A percentile compares a stretch with the other conserved stretches of the same genome.
phyloP scores from a whole-genome alignment of 2,797 vertebrate species.

The Sebastes wilsoni region DNA sequence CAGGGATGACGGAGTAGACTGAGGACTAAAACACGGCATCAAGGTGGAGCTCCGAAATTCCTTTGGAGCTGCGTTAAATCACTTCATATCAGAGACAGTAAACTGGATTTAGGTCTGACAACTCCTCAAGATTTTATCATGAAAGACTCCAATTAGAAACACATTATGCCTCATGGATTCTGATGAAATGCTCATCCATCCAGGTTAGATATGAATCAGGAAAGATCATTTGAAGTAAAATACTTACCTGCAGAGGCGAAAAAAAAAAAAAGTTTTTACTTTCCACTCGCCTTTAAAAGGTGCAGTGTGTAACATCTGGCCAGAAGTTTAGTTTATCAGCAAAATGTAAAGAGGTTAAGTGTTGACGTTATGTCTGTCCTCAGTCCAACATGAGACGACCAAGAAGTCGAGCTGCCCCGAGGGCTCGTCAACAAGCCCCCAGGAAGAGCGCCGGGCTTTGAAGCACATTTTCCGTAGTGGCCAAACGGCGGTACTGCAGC shows the following conservation, averaged over 20 bases:
- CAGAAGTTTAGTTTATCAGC: background rate
- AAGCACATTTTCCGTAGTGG: no score
- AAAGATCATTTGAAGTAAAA: background rate
- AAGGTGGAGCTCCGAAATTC: background rate
- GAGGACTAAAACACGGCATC: background rate
- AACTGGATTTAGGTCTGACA: background rate
- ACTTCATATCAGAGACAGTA: background rate
- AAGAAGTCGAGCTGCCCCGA: no score
- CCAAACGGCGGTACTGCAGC: no score
- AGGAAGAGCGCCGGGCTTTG: no score
- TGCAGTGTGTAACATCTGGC: background rate
- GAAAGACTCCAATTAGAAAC: background rate
- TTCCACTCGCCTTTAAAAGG: background rate
- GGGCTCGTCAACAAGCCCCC: no score
- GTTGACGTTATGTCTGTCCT: no score
- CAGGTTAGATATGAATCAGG: background rate
- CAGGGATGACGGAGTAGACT: background rate
- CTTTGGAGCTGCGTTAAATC: background rate
- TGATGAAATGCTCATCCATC: background rate
- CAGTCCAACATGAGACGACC: no score
- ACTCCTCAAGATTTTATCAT: background rate
- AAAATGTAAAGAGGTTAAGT: background rate
- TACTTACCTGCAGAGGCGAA: background rate
- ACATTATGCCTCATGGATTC: background rate
- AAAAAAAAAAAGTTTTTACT: background rate